Evolutionary conservation across 2,113 vertebrate genomes (phyloP).

Genomic region (Paedocypris sp.): DNA sequence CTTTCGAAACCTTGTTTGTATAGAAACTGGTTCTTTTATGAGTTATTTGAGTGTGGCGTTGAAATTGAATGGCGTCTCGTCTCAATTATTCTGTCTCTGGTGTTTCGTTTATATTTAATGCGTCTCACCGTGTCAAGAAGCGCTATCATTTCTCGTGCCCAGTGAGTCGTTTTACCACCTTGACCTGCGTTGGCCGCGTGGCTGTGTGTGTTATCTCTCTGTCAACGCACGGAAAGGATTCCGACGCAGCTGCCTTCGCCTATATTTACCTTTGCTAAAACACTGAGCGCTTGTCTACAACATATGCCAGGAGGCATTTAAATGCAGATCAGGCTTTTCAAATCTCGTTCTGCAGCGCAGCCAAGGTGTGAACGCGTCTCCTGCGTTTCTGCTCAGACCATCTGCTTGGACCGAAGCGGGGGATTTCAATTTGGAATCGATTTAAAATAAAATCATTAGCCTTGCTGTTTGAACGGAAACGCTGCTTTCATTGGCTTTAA

Average conservation of each 20-base stretch:
- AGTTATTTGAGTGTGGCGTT: background rate
- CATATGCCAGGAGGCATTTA: background rate
- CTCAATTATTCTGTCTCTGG: background rate
- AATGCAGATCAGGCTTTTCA: background rate
- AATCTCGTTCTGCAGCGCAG: too few relatives aligned
- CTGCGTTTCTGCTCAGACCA: too few relatives aligned
- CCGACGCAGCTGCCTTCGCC: background rate
- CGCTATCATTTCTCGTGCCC: background rate
- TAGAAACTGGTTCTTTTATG: background rate
- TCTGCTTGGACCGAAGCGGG: too few relatives aligned
- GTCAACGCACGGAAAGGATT: slow-evolving; percentile 1
- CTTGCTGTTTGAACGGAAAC: too few relatives aligned
- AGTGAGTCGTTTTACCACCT: slow-evolving; percentile 12
- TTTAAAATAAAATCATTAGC: too few relatives aligned
- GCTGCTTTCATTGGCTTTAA: too few relatives aligned
- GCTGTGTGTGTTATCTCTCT: background rate
- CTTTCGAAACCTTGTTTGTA: too few relatives aligned
- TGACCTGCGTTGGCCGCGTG: background rate
- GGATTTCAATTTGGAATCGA: too few relatives aligned
- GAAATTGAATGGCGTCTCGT: background rate
- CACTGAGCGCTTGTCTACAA: background rate
- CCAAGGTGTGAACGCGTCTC: too few relatives aligned
- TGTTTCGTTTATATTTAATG: background rate
- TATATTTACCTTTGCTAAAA: slow-evolving; percentile 10
- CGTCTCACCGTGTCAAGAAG: background rate